Percentiles rank a stretch among this genome's conserved stretches.
phyloP scores from a whole-genome alignment of 1,140 invertebrate genomes.

The Drosophila willistoni region DNA sequence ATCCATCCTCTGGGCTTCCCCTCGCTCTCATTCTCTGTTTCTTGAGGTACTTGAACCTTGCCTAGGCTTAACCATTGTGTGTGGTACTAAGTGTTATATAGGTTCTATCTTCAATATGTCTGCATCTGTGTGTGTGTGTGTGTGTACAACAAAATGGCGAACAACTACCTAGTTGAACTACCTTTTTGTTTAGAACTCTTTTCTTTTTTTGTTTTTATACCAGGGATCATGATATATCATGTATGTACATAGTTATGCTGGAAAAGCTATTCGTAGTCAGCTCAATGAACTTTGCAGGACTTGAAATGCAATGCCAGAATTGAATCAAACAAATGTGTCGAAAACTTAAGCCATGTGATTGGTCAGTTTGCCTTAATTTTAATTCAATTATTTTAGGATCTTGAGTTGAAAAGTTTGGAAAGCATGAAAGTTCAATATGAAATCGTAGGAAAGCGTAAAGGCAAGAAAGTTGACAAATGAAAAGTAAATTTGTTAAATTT shows the following conservation, averaged over 20 bases:
- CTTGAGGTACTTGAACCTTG: conserved; percentile 75
- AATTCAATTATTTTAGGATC: too few species aligned
- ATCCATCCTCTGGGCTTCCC: not conserved
- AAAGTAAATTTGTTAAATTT: too few species aligned
- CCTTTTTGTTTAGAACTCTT: conserved; percentile 25
- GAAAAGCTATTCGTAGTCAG: conserved; percentile 43
- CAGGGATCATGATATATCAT: not conserved
- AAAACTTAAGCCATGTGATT: too few species aligned
- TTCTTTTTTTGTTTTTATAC: not conserved
- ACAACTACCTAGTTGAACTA: conserved; percentile 34
- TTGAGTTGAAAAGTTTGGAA: too few species aligned
- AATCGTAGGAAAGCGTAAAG: too few species aligned
- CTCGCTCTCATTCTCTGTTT: conserved; percentile 52
- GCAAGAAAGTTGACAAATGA: too few species aligned
- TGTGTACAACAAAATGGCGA: conserved; percentile 63
- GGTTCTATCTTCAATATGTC: conserved; percentile 2
- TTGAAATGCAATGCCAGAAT: conserved; percentile 28
- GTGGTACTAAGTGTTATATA: conserved; percentile 5
- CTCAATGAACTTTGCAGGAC: conserved; percentile 59
- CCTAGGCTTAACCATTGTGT: conserved; percentile 7
- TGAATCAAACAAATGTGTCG: too few species aligned
- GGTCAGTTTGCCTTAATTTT: too few species aligned
- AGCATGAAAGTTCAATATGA: too few species aligned
- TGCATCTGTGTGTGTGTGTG: conserved; percentile 24
- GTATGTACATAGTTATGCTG: conserved; percentile 20